Percentiles rank a stretch among this genome's conserved stretches.
Conservation (phyloP, 2,797 vertebrate species). For the Falco peregrinus region DNA sequence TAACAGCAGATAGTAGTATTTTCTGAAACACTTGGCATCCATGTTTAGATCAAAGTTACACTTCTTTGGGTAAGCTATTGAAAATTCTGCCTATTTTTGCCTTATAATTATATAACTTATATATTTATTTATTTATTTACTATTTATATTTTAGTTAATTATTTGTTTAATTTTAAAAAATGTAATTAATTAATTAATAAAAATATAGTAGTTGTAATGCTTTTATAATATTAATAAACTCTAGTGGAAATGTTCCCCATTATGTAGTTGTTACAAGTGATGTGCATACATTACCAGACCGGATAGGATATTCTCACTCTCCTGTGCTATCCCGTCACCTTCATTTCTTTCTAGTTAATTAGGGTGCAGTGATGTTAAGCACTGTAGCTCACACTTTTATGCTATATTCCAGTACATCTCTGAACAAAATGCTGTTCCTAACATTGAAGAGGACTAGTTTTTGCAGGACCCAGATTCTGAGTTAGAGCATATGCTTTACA, state of each 20-base stretch:
- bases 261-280: background rate
- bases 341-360: background rate
- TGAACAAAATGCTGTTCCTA: background rate
- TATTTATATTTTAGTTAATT: no score
- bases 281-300: background rate
- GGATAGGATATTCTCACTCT: background rate
- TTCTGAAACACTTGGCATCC: background rate
- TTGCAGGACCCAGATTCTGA: background rate
- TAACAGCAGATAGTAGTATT: background rate
- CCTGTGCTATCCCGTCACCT: background rate
- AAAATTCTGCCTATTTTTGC: background rate
- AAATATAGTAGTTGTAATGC: background rate
- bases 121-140: no score
- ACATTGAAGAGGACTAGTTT: background rate
- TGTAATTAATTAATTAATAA: no score
- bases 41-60: background rate
- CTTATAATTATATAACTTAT: background rate
- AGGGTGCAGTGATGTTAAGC: background rate
- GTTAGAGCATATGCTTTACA: background rate
- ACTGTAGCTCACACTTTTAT: background rate
- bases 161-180: no score
- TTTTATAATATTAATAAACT: background rate
- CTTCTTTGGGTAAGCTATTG: background rate
- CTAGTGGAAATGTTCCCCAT: background rate
- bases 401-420: background rate